Evolutionary conservation across 2,888 invertebrate species (phyloP).

Genomic region (Ecdyonurus torrentis): DNA sequence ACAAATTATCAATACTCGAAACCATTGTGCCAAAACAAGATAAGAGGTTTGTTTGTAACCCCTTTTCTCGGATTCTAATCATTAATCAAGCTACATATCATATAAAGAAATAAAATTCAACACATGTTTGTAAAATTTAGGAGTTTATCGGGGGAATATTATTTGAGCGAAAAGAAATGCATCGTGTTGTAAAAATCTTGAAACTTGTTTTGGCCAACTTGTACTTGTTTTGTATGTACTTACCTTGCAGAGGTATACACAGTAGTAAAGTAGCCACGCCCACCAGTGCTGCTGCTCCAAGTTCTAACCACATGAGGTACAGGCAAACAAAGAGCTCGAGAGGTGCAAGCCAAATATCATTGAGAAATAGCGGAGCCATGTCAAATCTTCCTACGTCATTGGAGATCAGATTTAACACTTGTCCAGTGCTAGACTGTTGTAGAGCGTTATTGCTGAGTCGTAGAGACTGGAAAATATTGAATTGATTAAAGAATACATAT

Average conservation of each 20-base stretch:
- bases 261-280: constrained; percentile 44
- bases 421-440: constrained; percentile 38
- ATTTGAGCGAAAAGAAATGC: too few species aligned
- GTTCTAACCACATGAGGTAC: constrained; percentile 36
- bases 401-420: constrained; percentile 36
- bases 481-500: too few species aligned
- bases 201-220: too few species aligned
- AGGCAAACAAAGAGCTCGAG: constrained; percentile 44
- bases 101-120: too few species aligned
- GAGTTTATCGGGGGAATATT: too few species aligned
- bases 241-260: constrained; percentile 57
- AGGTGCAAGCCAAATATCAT: constrained; percentile 35
- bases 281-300: constrained; percentile 37
- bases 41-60: too few species aligned
- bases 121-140: too few species aligned
- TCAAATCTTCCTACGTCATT: constrained; percentile 39
- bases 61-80: too few species aligned
- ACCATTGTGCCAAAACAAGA: too few species aligned
- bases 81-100: too few species aligned
- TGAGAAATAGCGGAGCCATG: constrained; percentile 30
- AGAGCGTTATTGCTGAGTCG: constrained; percentile 36
- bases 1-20: too few species aligned
- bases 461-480: background rate
- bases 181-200: too few species aligned
- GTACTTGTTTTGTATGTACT: constrained; percentile 9